Percentiles rank a stretch among this genome's conserved stretches.
Conservation (phyloP, 2,888 invertebrate species). For the Dioctria linearis region DNA sequence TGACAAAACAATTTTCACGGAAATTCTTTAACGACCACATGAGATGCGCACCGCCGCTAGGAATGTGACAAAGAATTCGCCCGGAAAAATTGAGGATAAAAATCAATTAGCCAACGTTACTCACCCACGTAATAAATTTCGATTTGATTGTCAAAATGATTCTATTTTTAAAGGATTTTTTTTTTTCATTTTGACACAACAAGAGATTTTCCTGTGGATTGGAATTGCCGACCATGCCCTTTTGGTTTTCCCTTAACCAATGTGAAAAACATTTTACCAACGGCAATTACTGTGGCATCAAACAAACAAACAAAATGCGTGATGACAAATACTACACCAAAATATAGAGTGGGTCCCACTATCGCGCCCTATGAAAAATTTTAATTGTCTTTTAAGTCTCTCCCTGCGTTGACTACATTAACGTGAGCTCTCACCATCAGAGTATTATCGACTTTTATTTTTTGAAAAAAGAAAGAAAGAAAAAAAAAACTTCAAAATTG, state of each 20-base stretch:
- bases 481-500: constrained; percentile 31
- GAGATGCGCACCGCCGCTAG: constrained; percentile 15
- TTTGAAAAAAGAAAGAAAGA: too few relatives aligned
- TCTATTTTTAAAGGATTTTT: constrained; percentile 42
- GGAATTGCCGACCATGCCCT: constrained; percentile 23
- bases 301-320: constrained; percentile 37
- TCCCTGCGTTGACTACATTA: constrained; percentile 6
- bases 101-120: constrained; percentile 38
- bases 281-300: constrained; percentile 36
- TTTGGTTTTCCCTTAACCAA: constrained; percentile 23
- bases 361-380: constrained; percentile 4
- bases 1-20: constrained; percentile 59
- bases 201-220: background rate
- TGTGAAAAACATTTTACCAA: constrained; percentile 3
- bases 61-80: constrained; percentile 38
- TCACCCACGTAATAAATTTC: constrained; percentile 39
- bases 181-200: background rate
- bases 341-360: constrained; percentile 9
- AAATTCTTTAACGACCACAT: constrained; percentile 54
- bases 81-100: constrained; percentile 45
- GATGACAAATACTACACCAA: background rate
- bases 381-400: constrained; percentile 37
- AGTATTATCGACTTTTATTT: constrained; percentile 9
- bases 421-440: background rate
- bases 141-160: constrained; percentile 38